Evolutionary conservation across 2,888 invertebrate genomes (phyloP).

Genomic region (Ecdyonurus torrentis): DNA sequence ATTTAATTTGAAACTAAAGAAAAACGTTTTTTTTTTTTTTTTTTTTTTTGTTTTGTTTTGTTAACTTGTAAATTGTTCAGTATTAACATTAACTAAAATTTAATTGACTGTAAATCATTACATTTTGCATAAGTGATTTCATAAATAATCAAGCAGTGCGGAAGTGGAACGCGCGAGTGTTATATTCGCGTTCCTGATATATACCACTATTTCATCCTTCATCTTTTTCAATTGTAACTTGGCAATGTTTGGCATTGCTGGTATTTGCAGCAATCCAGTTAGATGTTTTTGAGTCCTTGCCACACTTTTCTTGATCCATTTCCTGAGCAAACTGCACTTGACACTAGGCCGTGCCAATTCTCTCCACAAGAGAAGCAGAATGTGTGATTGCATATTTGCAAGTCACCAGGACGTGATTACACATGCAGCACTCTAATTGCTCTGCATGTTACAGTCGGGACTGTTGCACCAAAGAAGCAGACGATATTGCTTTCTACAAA

Average conservation of each 20-base stretch:
- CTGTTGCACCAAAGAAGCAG: conserved; percentile 96
- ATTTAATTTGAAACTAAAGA: too few species aligned
- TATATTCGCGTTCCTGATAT: too few species aligned
- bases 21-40: too few species aligned
- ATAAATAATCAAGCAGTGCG: too few species aligned
- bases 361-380: conserved; percentile 96
- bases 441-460: conserved; percentile 92
- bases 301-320: conserved; percentile 99
- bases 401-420: conserved; percentile 77
- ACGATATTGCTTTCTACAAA: conserved; percentile 85
- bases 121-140: too few species aligned
- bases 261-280: conserved; percentile 99
- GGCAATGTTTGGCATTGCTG: conserved; percentile 95
- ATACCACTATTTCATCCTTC: conserved; percentile 99
- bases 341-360: conserved; percentile 98
- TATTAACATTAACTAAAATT: too few species aligned
- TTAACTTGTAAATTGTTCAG: too few species aligned
- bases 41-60: too few species aligned
- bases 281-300: conserved; percentile 96
- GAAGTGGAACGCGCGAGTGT: too few species aligned
- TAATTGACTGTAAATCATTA: too few species aligned
- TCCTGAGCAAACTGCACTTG: conserved; percentile 75
- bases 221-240: conserved; percentile 91
- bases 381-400: conserved; percentile 82
- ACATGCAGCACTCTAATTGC: conserved; percentile 84